Evolutionary conservation across 2,113 vertebrate genomes (phyloP).

Genomic region (Gracilinanus agilis): DNA sequence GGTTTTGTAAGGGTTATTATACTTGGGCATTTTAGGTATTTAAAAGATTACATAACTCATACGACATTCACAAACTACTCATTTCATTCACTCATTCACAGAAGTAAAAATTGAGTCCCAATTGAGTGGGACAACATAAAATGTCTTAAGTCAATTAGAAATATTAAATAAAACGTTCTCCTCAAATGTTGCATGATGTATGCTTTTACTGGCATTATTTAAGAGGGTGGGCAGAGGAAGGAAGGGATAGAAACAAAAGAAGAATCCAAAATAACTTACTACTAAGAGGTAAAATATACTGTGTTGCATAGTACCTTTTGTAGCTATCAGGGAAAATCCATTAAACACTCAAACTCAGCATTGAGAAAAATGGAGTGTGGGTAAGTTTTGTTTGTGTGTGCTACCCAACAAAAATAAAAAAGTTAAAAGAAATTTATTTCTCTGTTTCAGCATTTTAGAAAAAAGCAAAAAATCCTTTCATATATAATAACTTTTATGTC

Average conservation of each 20-base stretch:
- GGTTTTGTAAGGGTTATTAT: background rate
- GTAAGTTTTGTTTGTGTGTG: slow-evolving; percentile 66
- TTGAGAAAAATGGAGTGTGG: slow-evolving; percentile 57
- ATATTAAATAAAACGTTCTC: slow-evolving; percentile 49
- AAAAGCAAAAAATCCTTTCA: slow-evolving; percentile 69
- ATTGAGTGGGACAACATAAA: slow-evolving; percentile 25
- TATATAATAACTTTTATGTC: slow-evolving; percentile 60
- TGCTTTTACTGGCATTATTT: slow-evolving; percentile 49
- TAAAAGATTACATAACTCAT: background rate
- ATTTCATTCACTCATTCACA: background rate
- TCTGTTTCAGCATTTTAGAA: slow-evolving; percentile 64
- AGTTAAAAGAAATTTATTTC: slow-evolving; percentile 61
- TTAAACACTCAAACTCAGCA: slow-evolving; percentile 69
- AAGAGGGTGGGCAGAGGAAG: slow-evolving; percentile 51
- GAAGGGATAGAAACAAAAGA: background rate
- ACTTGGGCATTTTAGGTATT: background rate
- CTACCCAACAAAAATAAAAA: slow-evolving; percentile 68
- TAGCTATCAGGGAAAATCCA: slow-evolving; percentile 57
- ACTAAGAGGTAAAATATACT: slow-evolving; percentile 20
- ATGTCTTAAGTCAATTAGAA: slow-evolving; percentile 55
- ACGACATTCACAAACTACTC: background rate
- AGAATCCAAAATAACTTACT: slow-evolving; percentile 26
- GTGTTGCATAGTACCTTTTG: slow-evolving; percentile 51
- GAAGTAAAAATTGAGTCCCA: background rate
- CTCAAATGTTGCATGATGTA: slow-evolving; percentile 36